These are phyloP conservation scores for Oriolus oriolus DNA, from an alignment of 2,113 vertebrate genomes.

Conservation along the genomic window DNA sequence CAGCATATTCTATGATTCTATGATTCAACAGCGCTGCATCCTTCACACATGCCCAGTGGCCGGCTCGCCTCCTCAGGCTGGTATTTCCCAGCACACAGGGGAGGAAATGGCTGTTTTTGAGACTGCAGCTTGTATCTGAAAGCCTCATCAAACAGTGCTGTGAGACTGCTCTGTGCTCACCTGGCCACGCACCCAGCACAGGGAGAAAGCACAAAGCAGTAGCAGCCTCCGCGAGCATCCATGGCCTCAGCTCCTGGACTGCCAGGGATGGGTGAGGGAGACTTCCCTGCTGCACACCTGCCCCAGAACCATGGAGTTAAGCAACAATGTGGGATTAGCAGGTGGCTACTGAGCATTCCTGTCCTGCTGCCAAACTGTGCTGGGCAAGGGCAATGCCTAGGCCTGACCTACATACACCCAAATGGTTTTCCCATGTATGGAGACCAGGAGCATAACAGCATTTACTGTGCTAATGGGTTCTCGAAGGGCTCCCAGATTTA, in stretches of 20 bases:
- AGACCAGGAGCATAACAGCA: rapidly evolving
- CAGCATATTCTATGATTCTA: not conserved
- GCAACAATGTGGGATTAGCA: rapidly evolving
- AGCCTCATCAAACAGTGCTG: not conserved
- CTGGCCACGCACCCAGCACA: rapidly evolving
- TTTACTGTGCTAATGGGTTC: not conserved
- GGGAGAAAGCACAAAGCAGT: not conserved
- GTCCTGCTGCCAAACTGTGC: rapidly evolving
- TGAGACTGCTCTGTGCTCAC: rapidly evolving
- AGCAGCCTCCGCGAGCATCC: not conserved
- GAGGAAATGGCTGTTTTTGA: not conserved
- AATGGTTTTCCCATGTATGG: not conserved
- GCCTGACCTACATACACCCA: not conserved
- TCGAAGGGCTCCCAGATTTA: not conserved
- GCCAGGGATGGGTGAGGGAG: not conserved
- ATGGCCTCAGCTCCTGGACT: not conserved
- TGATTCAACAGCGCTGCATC: not conserved
- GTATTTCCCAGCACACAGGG: not conserved
- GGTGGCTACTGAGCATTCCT: not conserved
- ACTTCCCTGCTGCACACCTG: no score
- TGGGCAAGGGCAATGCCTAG: not conserved
- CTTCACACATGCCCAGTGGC: not conserved
- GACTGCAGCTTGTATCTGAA: not conserved
- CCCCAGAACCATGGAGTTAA: not conserved
- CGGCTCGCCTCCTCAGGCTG: not conserved